Conservation (phyloP, 2,797 vertebrate species). For the Darevskia mixta region DNA sequence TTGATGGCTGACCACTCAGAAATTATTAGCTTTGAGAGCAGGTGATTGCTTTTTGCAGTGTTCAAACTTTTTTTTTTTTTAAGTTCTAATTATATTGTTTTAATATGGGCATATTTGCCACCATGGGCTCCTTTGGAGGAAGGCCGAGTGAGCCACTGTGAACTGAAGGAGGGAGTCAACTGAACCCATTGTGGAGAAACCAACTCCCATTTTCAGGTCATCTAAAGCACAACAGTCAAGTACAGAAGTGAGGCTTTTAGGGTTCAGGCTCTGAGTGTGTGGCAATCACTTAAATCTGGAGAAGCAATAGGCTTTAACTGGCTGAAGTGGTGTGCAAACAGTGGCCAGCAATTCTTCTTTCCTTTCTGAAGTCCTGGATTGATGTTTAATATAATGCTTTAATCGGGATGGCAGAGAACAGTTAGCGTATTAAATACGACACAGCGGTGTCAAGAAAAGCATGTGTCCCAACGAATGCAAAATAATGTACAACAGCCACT, state of each 20-base stretch:
- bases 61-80: no score
- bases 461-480: constrained; percentile 44
- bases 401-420: neutral
- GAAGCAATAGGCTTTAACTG: neutral
- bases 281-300: neutral
- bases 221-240: neutral
- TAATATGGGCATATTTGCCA: no score
- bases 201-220: neutral
- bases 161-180: no score
- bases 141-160: no score
- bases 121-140: no score
- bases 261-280: neutral
- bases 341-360: neutral
- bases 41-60: no score
- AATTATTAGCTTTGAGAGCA: no score
- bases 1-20: no score
- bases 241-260: neutral
- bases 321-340: neutral
- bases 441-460: neutral
- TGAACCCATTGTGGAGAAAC: neutral
- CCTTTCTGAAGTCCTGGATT: neutral
- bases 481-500: constrained; percentile 40
- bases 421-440: neutral
- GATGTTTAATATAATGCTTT: neutral
- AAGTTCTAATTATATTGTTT: no score